Evolutionary conservation across 2,888 invertebrate genomes (phyloP).

Genomic region (Lepidocyrtinus sp.): DNA sequence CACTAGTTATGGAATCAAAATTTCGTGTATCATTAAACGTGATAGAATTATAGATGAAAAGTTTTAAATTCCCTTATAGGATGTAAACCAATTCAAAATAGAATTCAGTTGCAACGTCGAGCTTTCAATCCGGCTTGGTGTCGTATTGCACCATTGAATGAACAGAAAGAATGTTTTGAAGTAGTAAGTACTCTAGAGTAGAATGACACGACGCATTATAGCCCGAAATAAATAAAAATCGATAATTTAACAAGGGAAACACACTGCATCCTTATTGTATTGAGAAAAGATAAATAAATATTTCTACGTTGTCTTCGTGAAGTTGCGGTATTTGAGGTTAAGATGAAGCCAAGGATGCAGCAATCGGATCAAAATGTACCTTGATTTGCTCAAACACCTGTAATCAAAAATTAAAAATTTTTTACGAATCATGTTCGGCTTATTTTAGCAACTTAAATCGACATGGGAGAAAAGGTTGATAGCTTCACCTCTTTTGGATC

Average conservation of each 20-base stretch:
- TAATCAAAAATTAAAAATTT: not conserved
- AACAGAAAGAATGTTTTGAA: no score
- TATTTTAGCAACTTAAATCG: not conserved
- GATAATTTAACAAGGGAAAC: not conserved
- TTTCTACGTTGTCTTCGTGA: not conserved
- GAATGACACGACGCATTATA: not conserved
- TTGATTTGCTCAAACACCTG: constrained; percentile 66
- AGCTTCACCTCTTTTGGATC: constrained; percentile 81
- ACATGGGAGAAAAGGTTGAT: no score
- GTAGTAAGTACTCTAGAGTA: not conserved
- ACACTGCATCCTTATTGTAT: not conserved
- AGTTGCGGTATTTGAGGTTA: not conserved
- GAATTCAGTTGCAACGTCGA: no score
- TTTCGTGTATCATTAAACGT: no score
- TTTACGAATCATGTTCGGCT: no score
- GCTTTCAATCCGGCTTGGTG: no score
- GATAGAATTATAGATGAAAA: no score
- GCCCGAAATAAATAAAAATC: not conserved
- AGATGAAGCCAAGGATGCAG: not conserved
- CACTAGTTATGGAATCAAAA: no score
- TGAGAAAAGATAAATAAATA: not conserved
- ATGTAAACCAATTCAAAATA: no score
- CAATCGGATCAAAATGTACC: constrained; percentile 38
- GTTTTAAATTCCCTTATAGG: no score
- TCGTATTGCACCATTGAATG: no score